Conservation (phyloP, 1,140 invertebrate species). For the Euwallacea fornicatus region DNA sequence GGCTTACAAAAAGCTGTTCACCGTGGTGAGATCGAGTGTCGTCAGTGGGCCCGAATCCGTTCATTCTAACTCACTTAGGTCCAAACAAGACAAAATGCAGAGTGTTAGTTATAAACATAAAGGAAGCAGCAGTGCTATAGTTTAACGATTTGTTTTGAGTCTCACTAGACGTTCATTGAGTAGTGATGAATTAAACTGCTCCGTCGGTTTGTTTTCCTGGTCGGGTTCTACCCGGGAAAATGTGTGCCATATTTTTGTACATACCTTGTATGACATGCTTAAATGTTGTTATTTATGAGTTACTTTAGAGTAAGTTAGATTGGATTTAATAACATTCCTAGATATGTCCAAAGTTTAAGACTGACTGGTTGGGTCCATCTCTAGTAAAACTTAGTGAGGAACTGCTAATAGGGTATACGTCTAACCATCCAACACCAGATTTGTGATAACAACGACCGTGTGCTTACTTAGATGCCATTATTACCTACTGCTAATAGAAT, state of each 20-base stretch:
- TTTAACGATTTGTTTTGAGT: constrained; percentile 10
- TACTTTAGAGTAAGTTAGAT: background rate
- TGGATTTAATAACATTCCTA: constrained; percentile 16
- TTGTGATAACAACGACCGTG: background rate
- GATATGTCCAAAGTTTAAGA: constrained; percentile 7
- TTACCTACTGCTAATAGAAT: background rate
- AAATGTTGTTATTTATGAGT: constrained; percentile 9
- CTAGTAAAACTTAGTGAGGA: no score
- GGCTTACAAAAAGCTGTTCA: constrained; percentile 70
- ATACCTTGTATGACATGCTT: background rate
- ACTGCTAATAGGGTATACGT: no score
- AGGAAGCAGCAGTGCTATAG: constrained; percentile 27
- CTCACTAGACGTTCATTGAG: background rate
- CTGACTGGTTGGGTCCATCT: constrained; percentile 3
- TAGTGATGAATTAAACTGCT: background rate
- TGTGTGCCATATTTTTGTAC: constrained; percentile 1
- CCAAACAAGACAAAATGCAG: constrained; percentile 41
- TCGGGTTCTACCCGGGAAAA: background rate
- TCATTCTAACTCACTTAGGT: constrained; percentile 40
- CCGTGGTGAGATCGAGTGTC: constrained; percentile 42
- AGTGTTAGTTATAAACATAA: constrained; percentile 42
- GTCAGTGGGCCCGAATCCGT: constrained; percentile 43
- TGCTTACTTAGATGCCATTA: background rate
- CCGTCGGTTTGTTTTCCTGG: background rate
- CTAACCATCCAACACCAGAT: background rate